These are phyloP conservation scores for Liodrosophila aerea DNA, from an alignment of 2,888 invertebrate genomes.

Conservation along the genomic window DNA sequence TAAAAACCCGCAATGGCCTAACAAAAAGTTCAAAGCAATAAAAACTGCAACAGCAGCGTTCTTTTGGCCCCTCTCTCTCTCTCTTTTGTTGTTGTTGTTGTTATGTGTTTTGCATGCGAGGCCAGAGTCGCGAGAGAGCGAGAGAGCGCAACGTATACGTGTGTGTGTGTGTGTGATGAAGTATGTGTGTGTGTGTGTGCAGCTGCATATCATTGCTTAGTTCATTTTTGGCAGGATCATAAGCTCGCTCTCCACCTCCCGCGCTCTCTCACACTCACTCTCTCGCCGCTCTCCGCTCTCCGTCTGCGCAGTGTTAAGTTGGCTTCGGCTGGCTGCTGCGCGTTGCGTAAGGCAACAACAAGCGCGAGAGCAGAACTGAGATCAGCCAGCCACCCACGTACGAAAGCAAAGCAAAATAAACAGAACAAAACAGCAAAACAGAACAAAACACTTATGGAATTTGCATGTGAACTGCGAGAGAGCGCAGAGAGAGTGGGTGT, in stretches of 20 bases:
- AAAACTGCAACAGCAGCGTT: conserved; percentile 44
- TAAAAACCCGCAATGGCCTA: conserved; percentile 21
- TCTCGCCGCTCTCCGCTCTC: not conserved
- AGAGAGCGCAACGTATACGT: too few relatives aligned
- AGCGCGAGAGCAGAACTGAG: conserved; percentile 29
- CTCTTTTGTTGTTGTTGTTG: too few relatives aligned
- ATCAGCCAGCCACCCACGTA: conserved; percentile 51
- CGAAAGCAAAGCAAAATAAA: conserved; percentile 51
- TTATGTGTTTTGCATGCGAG: conserved; percentile 9
- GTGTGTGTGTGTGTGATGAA: too few relatives aligned
- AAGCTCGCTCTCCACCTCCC: conserved; percentile 3
- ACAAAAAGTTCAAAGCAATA: conserved; percentile 73
- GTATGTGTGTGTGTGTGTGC: not conserved
- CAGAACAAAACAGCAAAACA: conserved; percentile 15
- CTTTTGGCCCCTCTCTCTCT: conserved; percentile 3
- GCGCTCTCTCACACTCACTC: not conserved
- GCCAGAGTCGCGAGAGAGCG: conserved; percentile 1
- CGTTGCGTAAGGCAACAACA: conserved; percentile 40
- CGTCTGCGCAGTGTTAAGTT: not conserved
- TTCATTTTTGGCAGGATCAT: conserved; percentile 37
- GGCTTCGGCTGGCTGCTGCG: not conserved
- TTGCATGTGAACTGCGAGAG: conserved; percentile 29
- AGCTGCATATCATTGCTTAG: too few relatives aligned
- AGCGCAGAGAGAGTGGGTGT: not conserved
- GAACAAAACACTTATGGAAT: conserved; percentile 27